Conservation (phyloP, 2,888 invertebrate genomes). For the Automeris io region DNA sequence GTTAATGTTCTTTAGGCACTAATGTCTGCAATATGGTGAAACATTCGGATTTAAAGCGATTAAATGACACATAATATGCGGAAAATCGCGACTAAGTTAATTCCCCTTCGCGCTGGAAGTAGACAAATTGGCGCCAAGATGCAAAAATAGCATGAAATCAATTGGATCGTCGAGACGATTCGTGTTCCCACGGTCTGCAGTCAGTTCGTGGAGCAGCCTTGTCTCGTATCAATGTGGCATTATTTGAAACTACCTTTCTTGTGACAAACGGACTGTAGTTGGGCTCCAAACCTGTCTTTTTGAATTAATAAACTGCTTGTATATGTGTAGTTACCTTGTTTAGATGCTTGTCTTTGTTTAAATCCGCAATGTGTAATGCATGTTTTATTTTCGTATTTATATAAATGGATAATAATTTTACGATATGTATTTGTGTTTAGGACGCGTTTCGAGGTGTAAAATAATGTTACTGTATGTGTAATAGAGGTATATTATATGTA, state of each 20-base stretch:
- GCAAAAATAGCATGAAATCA: constrained; percentile 2
- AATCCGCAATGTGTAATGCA: neutral
- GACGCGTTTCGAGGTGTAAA: too few relatives aligned
- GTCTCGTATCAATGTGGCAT: neutral
- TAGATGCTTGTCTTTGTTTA: neutral
- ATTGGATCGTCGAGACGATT: neutral
- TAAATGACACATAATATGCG: too few relatives aligned
- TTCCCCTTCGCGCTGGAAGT: neutral
- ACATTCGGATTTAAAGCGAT: too few relatives aligned
- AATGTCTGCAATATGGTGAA: too few relatives aligned
- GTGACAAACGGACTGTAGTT: neutral
- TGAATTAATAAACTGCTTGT: neutral
- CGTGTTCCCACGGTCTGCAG: neutral
- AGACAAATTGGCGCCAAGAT: neutral
- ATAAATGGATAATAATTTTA: too few relatives aligned
- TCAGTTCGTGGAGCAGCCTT: neutral
- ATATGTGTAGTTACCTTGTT: neutral
- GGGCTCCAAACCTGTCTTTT: neutral
- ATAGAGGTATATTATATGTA: too few relatives aligned
- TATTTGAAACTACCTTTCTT: neutral
- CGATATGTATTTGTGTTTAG: too few relatives aligned
- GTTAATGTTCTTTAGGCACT: too few relatives aligned
- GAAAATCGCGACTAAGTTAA: neutral
- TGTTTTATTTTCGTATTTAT: too few relatives aligned
- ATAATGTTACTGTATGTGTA: too few relatives aligned